A percentile compares a stretch with the other conserved stretches of the same genome.
Evolutionary conservation across 2,797 vertebrate species (phyloP).

Genomic region (Pteropus rufus): DNA sequence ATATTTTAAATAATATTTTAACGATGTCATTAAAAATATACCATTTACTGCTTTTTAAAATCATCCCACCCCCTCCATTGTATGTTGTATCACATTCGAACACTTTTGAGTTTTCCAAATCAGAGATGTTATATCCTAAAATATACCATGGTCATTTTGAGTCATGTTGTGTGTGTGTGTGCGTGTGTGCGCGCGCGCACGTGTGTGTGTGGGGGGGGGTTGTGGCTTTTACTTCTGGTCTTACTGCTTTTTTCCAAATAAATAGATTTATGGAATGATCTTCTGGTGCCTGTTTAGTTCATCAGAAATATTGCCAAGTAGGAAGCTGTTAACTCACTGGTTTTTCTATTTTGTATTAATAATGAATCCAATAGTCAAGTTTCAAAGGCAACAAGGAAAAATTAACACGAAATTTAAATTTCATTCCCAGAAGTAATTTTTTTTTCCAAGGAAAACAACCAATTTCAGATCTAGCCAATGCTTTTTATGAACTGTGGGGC

Average conservation of each 20-base stretch:
- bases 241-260: neutral
- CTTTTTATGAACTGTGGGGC: neutral
- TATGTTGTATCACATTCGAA: neutral
- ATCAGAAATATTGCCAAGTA: neutral
- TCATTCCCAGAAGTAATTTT: slow-evolving; percentile 9
- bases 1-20: neutral
- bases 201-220: too few species aligned
- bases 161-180: neutral
- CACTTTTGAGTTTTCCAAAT: neutral
- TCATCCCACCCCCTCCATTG: neutral
- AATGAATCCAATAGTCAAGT: neutral
- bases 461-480: slow-evolving; percentile 22
- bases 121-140: neutral
- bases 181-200: too few species aligned
- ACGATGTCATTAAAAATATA: neutral
- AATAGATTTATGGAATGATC: neutral
- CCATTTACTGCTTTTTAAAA: neutral
- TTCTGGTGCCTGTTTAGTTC: neutral
- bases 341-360: slow-evolving; percentile 4
- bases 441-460: neutral
- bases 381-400: neutral
- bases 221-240: neutral
- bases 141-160: neutral
- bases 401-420: neutral
- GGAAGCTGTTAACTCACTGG: neutral